Evolutionary conservation across 2,113 vertebrate genomes (phyloP).

Genomic region (Edolisoma coerulescens): DNA sequence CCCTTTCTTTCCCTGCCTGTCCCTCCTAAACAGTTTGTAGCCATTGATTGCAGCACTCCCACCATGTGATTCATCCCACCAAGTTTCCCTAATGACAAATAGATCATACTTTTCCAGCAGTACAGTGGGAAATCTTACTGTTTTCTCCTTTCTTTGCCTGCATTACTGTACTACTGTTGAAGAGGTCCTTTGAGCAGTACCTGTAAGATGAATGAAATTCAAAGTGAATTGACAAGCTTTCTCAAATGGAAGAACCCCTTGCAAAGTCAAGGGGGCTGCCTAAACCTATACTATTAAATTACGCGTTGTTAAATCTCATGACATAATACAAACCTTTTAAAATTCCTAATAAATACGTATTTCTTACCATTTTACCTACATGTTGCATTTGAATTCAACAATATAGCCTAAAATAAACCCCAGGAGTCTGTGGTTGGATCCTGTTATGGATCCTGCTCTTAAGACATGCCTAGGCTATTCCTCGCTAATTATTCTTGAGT

Average conservation of each 20-base stretch:
- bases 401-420: background rate
- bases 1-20: background rate
- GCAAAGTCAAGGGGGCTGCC: background rate
- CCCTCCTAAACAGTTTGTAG: background rate
- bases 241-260: background rate
- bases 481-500: rapidly evolving
- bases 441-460: background rate
- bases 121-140: background rate
- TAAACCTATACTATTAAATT: background rate
- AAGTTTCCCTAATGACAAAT: background rate
- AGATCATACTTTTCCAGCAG: background rate
- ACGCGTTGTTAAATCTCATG: background rate
- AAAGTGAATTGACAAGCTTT: background rate
- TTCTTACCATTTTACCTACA: background rate
- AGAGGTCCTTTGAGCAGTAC: background rate
- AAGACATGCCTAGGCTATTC: background rate
- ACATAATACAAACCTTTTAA: background rate
- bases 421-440: background rate
- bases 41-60: background rate
- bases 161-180: background rate
- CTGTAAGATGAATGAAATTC: background rate
- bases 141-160: background rate
- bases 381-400: background rate
- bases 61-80: background rate
- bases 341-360: background rate